A percentile compares a stretch with the other conserved stretches of the same genome.
Conservation (phyloP, 2,797 vertebrate species). For the Myiotriccus ornatus region DNA sequence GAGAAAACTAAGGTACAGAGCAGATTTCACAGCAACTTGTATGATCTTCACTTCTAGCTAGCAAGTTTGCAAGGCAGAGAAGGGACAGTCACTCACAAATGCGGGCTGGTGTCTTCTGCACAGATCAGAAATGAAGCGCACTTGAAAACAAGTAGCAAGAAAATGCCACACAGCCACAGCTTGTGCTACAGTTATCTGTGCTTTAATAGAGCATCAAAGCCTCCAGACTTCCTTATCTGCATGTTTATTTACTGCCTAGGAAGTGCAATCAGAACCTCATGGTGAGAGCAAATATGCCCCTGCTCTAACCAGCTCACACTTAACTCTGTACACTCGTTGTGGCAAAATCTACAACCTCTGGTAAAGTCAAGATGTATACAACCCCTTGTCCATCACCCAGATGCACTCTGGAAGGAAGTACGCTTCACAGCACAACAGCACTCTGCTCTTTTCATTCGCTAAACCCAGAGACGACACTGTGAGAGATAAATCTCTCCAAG, state of each 20-base stretch:
- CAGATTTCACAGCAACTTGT: background rate
- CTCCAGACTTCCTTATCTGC: background rate
- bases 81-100: background rate
- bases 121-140: background rate
- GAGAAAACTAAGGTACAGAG: background rate
- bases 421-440: background rate
- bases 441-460: background rate
- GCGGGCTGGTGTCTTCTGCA: background rate
- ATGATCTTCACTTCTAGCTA: background rate
- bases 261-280: background rate
- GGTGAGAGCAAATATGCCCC: background rate
- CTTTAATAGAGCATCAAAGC: background rate
- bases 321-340: background rate
- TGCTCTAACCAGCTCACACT: background rate
- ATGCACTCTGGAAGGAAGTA: background rate
- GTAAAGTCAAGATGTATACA: background rate
- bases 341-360: background rate
- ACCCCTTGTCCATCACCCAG: background rate
- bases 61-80: background rate
- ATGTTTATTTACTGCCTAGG: background rate
- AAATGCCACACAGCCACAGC: background rate
- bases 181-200: background rate
- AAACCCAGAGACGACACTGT: background rate
- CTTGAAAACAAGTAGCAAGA: background rate
- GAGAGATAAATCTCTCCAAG: background rate